A percentile compares a stretch with the other conserved stretches of the same genome.
Conservation (phyloP, 2,797 vertebrate genomes). For the Hafferia zeledoni region DNA sequence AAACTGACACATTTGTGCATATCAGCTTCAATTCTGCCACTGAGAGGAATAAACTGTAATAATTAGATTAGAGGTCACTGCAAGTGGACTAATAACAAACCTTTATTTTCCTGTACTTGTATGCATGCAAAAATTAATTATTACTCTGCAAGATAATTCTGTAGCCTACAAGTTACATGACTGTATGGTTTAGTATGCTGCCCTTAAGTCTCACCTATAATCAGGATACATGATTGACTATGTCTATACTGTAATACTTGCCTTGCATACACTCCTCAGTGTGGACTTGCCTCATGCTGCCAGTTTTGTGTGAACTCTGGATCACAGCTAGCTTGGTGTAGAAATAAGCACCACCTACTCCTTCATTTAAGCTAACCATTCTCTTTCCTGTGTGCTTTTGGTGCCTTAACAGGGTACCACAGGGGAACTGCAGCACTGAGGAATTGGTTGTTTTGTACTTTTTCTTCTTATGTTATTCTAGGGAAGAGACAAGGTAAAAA, state of each 20-base stretch:
- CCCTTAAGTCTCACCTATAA: neutral
- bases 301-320: neutral
- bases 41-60: neutral
- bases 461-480: neutral
- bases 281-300: neutral
- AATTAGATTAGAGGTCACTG: neutral
- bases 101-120: neutral
- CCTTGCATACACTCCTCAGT: neutral
- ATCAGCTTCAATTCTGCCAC: neutral
- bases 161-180: neutral
- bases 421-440: neutral
- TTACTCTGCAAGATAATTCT: neutral
- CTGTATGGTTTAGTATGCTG: neutral
- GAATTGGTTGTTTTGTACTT: neutral
- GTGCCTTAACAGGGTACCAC: neutral
- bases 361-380: neutral
- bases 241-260: neutral
- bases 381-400: neutral
- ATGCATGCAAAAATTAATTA: neutral
- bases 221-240: neutral
- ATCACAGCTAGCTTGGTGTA: neutral
- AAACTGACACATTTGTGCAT: neutral
- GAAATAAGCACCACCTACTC: neutral
- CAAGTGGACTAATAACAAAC: neutral
- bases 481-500: neutral